Evolutionary conservation across 2,888 invertebrate species (phyloP).

Genomic region (Neria commutata): DNA sequence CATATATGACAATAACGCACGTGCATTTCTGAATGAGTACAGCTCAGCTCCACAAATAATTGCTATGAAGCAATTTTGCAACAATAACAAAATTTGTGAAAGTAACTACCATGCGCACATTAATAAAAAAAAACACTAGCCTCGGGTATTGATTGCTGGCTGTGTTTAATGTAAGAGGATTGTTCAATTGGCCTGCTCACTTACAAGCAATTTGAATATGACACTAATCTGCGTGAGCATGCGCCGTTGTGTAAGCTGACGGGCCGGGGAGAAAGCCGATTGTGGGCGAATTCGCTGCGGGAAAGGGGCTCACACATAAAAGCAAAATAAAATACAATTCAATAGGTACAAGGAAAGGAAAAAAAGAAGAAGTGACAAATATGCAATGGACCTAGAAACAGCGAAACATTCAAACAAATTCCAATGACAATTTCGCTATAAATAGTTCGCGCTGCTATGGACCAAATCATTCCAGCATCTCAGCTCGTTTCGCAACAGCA

Average conservation of each 20-base stretch:
- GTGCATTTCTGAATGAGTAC: too few species aligned
- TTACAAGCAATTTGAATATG: slow-evolving; percentile 36
- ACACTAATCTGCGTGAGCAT: slow-evolving; percentile 41
- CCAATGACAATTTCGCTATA: slow-evolving; percentile 33
- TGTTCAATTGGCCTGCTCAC: background rate
- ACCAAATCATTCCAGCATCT: slow-evolving; percentile 48
- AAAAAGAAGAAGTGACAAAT: slow-evolving; percentile 21
- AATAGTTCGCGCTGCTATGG: slow-evolving; percentile 30
- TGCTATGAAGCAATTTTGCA: slow-evolving; percentile 11
- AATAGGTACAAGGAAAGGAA: too few species aligned
- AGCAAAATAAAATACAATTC: slow-evolving; percentile 1
- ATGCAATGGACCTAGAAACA: slow-evolving; percentile 29
- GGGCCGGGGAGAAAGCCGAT: background rate
- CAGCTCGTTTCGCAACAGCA: slow-evolving; percentile 34
- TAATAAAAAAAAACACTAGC: too few species aligned
- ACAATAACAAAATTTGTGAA: slow-evolving; percentile 39
- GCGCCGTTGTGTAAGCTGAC: background rate
- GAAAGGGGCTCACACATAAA: background rate
- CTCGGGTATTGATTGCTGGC: background rate
- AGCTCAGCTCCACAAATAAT: background rate
- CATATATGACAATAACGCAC: too few species aligned
- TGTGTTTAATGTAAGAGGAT: too few species aligned
- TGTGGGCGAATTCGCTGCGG: slow-evolving; percentile 8
- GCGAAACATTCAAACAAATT: slow-evolving; percentile 35
- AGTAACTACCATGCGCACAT: slow-evolving; percentile 31